Percentiles rank a stretch among this genome's conserved stretches.
phyloP scores from a whole-genome alignment of 2,797 vertebrate genomes.

The Helostoma temminkii region DNA sequence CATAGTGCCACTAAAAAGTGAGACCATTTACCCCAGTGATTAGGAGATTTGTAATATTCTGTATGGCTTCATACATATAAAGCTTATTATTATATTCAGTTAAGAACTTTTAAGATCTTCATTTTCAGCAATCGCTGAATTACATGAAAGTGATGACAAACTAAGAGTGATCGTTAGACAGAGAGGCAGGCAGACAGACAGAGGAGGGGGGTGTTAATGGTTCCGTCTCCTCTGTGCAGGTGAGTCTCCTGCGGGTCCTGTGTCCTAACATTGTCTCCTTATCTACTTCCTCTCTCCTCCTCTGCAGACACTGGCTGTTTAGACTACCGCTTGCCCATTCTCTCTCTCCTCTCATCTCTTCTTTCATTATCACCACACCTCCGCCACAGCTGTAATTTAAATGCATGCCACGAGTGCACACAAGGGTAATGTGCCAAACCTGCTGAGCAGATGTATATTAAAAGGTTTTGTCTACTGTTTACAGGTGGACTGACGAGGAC shows the following conservation, averaged over 20 bases:
- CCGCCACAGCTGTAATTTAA: constrained; percentile 48
- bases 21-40: no score
- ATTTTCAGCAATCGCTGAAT: not conserved
- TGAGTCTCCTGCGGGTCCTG: constrained; percentile 79
- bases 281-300: constrained; percentile 84
- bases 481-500: not conserved
- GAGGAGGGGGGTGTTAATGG: constrained; percentile 40
- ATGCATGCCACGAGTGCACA: constrained; percentile 7
- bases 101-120: not conserved
- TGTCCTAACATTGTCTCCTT: constrained; percentile 82
- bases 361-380: constrained; percentile 52
- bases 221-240: constrained; percentile 72
- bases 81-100: no score
- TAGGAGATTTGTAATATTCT: not conserved
- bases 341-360: constrained; percentile 47
- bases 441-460: constrained; percentile 2
- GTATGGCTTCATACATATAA: not conserved
- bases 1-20: no score
- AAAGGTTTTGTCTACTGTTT: not conserved
- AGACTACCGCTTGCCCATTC: constrained; percentile 69
- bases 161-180: constrained; percentile 45
- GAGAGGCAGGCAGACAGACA: constrained; percentile 44
- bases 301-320: constrained; percentile 79
- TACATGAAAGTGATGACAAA: constrained; percentile 23
- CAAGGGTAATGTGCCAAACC: not conserved